Evolutionary conservation across 2,113 vertebrate genomes (phyloP), one percentile per base, ranked within the genome.

Genomic region (Xenopus tropicalis): DNA sequence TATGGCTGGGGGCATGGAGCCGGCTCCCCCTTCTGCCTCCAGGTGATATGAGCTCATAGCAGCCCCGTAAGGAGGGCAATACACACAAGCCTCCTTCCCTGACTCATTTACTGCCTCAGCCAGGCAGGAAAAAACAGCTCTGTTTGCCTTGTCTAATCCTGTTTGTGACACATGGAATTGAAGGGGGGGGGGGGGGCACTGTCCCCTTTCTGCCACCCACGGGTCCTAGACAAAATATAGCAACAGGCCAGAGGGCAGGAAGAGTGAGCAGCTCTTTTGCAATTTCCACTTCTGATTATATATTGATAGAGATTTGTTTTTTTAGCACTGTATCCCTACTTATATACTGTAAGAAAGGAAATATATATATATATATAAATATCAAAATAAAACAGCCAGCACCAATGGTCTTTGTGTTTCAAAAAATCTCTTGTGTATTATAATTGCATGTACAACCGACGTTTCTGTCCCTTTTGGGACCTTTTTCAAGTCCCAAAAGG

Each of bases 121-220:
- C 66, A 43, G 66, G 66, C 66, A 76, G 73, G 73, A 76, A 76
- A 76, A 76, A 76, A 76, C 73, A 76, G 58, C 66, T 56, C 73
- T 76, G 25, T 76, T 69, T 76, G 66, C 59, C 66, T 56, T 76
- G 66, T 76, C 73, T 76, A 59, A 76, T 76, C 67, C 66, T 69
- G 66, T 76, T 76, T 76, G 66, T 76, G 73, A 76, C 73, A 76
- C 66, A 69, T 24, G 19, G 24, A 76, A 63, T 46, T 75, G 46
- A 29, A 67, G 43, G 23, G 64, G 59, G 72, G 37, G 66, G 59
- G 72, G 58, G 48, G 24, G 42, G 42, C 29, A 57, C 58, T 61
- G 72, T 69, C 46, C 46, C n/a, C n/a, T n/a, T 75, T 75, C 66
- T 64, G 64, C 72, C 72, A 75, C 73, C 66, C 66, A 76, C 58